phyloP scores from a whole-genome alignment of 2,888 invertebrate genomes.

The Chorisops tibialis region DNA sequence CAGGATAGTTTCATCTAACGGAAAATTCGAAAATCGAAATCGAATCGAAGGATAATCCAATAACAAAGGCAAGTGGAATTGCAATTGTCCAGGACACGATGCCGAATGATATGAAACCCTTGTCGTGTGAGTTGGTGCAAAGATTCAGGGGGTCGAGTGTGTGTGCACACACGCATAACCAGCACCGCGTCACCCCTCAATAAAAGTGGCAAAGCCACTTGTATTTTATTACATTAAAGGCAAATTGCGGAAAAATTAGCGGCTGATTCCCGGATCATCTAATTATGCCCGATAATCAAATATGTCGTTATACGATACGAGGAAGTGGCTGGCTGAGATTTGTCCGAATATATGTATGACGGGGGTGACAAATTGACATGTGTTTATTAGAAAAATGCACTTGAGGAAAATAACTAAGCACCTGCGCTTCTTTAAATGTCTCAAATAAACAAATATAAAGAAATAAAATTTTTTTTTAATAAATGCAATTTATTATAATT shows the following conservation, averaged over 20 bases:
- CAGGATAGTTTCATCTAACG: constrained; percentile 9
- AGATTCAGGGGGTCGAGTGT: constrained; percentile 12
- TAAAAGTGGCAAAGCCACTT: constrained; percentile 36
- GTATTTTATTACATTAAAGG: constrained; percentile 51
- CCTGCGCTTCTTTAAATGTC: too few species aligned
- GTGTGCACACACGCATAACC: constrained; percentile 34
- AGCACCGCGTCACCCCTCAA: constrained; percentile 28
- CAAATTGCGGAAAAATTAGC: constrained; percentile 56
- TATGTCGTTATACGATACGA: constrained; percentile 18
- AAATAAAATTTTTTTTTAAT: too few species aligned
- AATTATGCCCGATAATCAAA: constrained; percentile 41
- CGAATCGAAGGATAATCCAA: constrained; percentile 53
- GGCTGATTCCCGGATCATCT: constrained; percentile 53
- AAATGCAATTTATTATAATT: too few species aligned
- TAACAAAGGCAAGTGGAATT: constrained; percentile 49
- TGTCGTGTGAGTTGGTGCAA: background rate
- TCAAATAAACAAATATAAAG: too few species aligned
- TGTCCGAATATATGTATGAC: background rate
- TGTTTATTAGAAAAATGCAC: background rate
- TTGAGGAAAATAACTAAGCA: background rate
- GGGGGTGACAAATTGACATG: background rate
- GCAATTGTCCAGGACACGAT: constrained; percentile 34
- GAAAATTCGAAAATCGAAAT: constrained; percentile 39
- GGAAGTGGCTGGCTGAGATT: constrained; percentile 10
- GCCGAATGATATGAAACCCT: constrained; percentile 25